A percentile compares a stretch with the other conserved stretches of the same genome.
These are phyloP conservation scores for Tringa solitaria DNA, from an alignment of 2,113 vertebrate species.

Conservation along the genomic window DNA sequence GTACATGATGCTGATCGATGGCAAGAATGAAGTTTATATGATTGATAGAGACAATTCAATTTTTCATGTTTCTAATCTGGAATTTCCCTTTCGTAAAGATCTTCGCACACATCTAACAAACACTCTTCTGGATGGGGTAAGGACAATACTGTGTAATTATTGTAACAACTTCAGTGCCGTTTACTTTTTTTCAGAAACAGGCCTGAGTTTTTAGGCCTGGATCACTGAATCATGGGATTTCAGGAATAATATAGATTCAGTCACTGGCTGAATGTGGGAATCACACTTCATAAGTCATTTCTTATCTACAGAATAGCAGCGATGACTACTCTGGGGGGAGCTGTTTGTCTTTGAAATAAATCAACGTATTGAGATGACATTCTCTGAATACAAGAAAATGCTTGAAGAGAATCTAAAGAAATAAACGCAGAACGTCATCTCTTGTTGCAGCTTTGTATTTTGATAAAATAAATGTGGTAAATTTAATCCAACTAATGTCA, in stretches of 20 bases:
- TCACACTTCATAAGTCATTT: neutral
- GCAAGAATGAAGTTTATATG: constrained; percentile 96
- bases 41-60: constrained; percentile 93
- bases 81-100: constrained; percentile 97
- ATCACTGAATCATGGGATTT: neutral
- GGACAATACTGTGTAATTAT: neutral
- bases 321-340: neutral
- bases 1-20: constrained; percentile 98
- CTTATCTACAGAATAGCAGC: neutral
- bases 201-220: neutral
- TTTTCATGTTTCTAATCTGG: constrained; percentile 92
- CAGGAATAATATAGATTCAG: neutral
- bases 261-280: neutral
- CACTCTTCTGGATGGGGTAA: constrained; percentile 96
- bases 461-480: neutral
- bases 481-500: neutral
- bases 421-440: neutral
- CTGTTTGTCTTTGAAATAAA: constrained; percentile 27
- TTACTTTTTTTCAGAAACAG: neutral
- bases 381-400: neutral
- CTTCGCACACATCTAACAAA: constrained; percentile 86
- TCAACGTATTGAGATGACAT: neutral
- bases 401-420: neutral
- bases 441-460: neutral
- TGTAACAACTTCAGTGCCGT: neutral